phyloP scores from a whole-genome alignment of 2,113 vertebrate genomes.

The Choloepus hoffmanni region DNA sequence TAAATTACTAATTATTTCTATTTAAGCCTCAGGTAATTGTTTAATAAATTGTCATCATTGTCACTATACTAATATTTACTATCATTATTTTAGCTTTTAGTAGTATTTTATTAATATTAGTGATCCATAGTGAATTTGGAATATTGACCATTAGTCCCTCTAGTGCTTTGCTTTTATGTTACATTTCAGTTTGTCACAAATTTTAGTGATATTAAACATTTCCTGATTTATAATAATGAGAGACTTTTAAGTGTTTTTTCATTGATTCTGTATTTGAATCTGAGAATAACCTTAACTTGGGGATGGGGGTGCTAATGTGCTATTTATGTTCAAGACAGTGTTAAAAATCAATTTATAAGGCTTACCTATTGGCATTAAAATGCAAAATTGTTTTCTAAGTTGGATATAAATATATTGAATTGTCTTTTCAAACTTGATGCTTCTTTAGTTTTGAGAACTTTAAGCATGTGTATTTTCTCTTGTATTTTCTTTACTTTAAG shows the following conservation, averaged over 20 bases:
- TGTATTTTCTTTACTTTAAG: constrained; percentile 28
- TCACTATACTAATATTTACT: neutral
- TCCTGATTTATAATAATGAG: neutral
- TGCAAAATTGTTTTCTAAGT: constrained; percentile 14
- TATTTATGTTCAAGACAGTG: neutral
- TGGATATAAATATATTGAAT: constrained; percentile 6
- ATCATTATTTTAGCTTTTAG: neutral
- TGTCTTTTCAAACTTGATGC: neutral
- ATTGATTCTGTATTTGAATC: neutral
- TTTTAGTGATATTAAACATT: constrained; percentile 1
- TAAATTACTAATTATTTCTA: neutral
- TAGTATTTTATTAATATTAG: neutral
- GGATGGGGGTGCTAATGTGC: neutral
- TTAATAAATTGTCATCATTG: neutral
- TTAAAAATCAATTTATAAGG: constrained; percentile 24
- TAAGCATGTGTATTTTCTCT: neutral
- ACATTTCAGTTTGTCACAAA: neutral
- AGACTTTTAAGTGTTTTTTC: neutral
- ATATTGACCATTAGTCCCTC: neutral
- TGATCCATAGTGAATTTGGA: constrained; percentile 1
- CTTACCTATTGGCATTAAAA: constrained; percentile 24
- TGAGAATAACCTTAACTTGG: neutral
- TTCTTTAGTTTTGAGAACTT: constrained; percentile 24
- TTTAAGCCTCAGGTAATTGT: neutral
- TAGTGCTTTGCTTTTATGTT: neutral